Conservation (phyloP, 1,140 invertebrate species). For the Lerema accius region DNA sequence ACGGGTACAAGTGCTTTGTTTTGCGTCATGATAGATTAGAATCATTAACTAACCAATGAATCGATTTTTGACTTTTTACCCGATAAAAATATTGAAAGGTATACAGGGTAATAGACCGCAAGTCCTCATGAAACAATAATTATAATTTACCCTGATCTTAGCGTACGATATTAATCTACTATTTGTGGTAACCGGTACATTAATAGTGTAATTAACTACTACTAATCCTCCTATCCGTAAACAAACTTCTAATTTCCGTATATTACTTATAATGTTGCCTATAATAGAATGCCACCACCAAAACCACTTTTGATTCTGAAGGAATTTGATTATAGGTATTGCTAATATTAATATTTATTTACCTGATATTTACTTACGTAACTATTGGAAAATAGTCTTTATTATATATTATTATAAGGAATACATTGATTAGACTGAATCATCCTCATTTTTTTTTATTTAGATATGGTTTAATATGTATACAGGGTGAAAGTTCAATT, state of each 20-base stretch:
- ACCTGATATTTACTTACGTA: no score
- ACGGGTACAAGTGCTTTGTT: constrained; percentile 53
- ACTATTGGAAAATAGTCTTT: no score
- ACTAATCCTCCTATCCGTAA: no score
- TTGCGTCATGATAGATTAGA: constrained; percentile 18
- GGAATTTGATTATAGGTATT: no score
- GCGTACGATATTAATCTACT: not conserved
- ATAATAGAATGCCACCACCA: not conserved
- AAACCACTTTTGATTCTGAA: no score
- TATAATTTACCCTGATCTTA: not conserved
- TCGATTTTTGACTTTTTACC: constrained; percentile 12
- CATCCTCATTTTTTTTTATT: no score
- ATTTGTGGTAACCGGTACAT: not conserved
- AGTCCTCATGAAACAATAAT: not conserved
- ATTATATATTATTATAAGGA: no score
- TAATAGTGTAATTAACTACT: not conserved
- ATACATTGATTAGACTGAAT: no score
- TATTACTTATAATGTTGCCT: not conserved
- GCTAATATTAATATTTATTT: no score
- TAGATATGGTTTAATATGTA: no score
- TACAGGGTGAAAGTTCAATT: not conserved
- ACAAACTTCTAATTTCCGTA: not conserved
- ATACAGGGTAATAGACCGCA: constrained; percentile 63
- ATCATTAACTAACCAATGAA: not conserved
- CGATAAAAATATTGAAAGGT: constrained; percentile 46